Base-by-base conservation (phyloP, 1,140 invertebrate species). In the Euwallacea similis region DNA sequence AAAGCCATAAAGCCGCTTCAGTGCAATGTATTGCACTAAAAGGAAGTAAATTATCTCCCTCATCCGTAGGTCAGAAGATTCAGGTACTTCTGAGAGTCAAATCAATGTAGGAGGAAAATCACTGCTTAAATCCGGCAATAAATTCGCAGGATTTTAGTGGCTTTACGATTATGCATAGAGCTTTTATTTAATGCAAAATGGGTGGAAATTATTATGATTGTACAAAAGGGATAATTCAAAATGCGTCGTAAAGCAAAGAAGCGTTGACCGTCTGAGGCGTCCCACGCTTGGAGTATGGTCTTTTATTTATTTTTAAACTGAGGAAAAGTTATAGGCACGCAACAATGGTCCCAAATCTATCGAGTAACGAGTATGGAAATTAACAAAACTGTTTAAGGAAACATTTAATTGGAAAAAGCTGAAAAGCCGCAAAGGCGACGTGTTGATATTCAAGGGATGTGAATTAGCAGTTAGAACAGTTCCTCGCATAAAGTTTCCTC, bases 151-250 rank as follows among this genome's bases (percentile, higher is more conserved):
- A 60, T 60, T 42, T 60, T 41, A 60, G 41, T 42, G 58, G 7
- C 9, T 60, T 60, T 60, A 42, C 58, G 58, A 60, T 60, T 42
- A 16, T 15, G 41, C 58, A 33, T 60, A 60, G 58, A 60, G 41
- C 7, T 60, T 60, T 60, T 42, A 9, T 60, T 60, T 60, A 60
- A 41, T 56, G 54, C 16, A 56, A 56, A 15, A 15, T 16, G 10
- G 54, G 54, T 56, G 11, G 16, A 56, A 56, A 50, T 50, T 50
- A 50, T 50, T 50, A 50, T 33, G 21, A 33, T 50, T 21, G 54
- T 56, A 4, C 54, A 21, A 13, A 56, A 3, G 15, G 16, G 54
- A 56, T 56, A 56, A 56, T 56, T 56, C 54, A 56, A 56, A 56
- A 56, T 13, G 54, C 54, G n/a, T 56, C 54, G 54, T 56, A 56